Base-by-base conservation (phyloP, 2,113 vertebrate species). In the Hipposideros armiger region DNA sequence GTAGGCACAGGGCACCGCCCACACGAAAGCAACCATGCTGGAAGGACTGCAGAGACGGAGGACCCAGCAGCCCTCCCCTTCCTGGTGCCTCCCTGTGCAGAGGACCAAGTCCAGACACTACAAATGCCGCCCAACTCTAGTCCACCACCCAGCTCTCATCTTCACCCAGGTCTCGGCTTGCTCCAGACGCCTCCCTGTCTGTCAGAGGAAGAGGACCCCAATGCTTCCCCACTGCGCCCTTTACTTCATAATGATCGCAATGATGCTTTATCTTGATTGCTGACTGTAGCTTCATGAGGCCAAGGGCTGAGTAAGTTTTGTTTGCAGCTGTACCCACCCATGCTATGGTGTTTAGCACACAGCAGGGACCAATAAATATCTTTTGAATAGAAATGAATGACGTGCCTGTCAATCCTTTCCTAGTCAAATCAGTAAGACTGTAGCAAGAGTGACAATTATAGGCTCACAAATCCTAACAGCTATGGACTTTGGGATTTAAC, bases 1-100 rank as follows among this genome's bases (percentile, higher is more conserved):
- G 24, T 54, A 13, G 60, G 3, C 24, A 24, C 24, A 1, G 3
- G 36, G 7, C 15, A 19, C 9, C 7, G 14, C 42, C 7, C 20
- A 3, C 1, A 28, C 32, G 64, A 58, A 6, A 16, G 45, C 50
- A 7, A 13, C 50, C 66, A 7, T 7, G 10, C 50, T 11, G 11
- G 26, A 13, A n/a, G 45, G 30, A 40, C 67, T 10, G 36, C 19
- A 40, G 30, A 32, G 62, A 42, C 45, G 4, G 26, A 22, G 50
- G 10, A 4, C 15, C 16, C 0, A 5, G 24, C 13, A 8, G 50
- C 26, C 76, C 62, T 16, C 28, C 36, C 28, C 14, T 4, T 0
- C 11, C 11, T 32, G 26, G 5, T 11, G 10, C 40, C 6, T n/a
- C 28, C 4, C 7, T 3, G 28, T 11, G 3, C 28, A 58, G 11